Evolutionary conservation across 2,888 invertebrate species (phyloP).

Genomic region (Tetramorium bicarinatum): DNA sequence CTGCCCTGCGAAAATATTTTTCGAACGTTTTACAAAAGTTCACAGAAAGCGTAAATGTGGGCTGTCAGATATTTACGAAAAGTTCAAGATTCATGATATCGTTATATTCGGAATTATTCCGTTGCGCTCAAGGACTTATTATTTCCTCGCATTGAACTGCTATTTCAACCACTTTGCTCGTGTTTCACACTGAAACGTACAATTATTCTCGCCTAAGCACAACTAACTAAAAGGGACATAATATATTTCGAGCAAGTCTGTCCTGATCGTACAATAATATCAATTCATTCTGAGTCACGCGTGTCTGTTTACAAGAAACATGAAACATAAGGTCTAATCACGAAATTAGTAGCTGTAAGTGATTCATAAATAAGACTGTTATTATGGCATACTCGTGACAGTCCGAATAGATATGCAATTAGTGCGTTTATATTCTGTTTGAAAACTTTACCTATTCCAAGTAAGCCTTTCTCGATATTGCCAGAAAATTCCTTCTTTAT

Average conservation of each 20-base stretch:
- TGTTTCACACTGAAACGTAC: conserved; percentile 40
- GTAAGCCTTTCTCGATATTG: conserved; percentile 93
- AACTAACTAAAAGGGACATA: conserved; percentile 12
- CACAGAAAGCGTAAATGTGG: conserved; percentile 6
- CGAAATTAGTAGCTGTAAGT: conserved; percentile 17
- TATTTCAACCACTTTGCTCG: conserved; percentile 29
- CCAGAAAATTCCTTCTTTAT: conserved; percentile 97
- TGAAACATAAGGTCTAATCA: conserved; percentile 26
- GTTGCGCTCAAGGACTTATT: conserved; percentile 21
- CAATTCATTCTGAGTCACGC: not conserved
- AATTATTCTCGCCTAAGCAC: conserved; percentile 31
- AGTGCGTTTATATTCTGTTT: not conserved
- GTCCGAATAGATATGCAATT: not conserved
- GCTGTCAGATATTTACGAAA: conserved; percentile 19
- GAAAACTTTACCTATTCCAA: conserved; percentile 92
- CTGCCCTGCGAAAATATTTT: conserved; percentile 29
- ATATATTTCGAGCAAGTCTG: not conserved
- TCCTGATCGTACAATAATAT: not conserved
- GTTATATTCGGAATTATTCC: conserved; percentile 22
- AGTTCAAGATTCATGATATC: conserved; percentile 19
- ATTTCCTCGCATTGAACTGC: conserved; percentile 9
- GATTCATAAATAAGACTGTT: conserved; percentile 11
- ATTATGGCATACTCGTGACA: conserved; percentile 1
- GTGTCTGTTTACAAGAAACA: not conserved
- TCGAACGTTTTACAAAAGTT: conserved; percentile 28